A percentile compares a stretch with the other conserved stretches of the same genome.
These are phyloP conservation scores for Phymastichus coffea DNA, from an alignment of 1,140 invertebrate species.

Conservation along the genomic window DNA sequence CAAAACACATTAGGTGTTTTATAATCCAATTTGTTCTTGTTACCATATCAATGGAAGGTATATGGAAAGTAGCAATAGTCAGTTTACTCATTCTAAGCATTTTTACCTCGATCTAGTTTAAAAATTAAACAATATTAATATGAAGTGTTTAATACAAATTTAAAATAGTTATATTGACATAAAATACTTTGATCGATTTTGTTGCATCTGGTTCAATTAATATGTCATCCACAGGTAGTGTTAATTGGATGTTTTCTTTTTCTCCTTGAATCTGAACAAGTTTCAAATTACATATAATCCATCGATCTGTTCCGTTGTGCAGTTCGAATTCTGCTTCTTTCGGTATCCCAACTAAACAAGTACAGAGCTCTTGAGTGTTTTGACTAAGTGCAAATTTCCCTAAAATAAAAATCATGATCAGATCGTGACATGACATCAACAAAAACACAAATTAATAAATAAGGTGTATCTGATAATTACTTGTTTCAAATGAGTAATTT, in stretches of 20 bases:
- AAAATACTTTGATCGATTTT: constrained; percentile 41
- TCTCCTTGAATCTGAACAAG: constrained; percentile 43
- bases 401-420: constrained; percentile 20
- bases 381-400: constrained; percentile 38
- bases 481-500: constrained; percentile 21
- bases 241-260: constrained; percentile 40
- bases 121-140: constrained; percentile 17
- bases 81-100: constrained; percentile 43
- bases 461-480: constrained; percentile 1
- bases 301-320: constrained; percentile 44
- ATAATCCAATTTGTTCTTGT: constrained; percentile 41
- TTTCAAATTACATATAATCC: constrained; percentile 43
- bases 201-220: constrained; percentile 43
- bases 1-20: constrained; percentile 49
- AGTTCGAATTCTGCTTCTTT: constrained; percentile 44
- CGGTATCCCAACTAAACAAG: constrained; percentile 42
- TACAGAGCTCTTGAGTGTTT: constrained; percentile 42
- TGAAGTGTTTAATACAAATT: neutral
- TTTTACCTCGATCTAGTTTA: constrained; percentile 44
- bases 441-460: neutral
- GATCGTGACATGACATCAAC: no score
- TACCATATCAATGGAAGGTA: constrained; percentile 46
- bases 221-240: constrained; percentile 37
- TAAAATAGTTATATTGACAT: neutral
- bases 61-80: constrained; percentile 39